Evolutionary conservation across 2,888 invertebrate genomes (phyloP).

Genomic region (Unio pictorum): DNA sequence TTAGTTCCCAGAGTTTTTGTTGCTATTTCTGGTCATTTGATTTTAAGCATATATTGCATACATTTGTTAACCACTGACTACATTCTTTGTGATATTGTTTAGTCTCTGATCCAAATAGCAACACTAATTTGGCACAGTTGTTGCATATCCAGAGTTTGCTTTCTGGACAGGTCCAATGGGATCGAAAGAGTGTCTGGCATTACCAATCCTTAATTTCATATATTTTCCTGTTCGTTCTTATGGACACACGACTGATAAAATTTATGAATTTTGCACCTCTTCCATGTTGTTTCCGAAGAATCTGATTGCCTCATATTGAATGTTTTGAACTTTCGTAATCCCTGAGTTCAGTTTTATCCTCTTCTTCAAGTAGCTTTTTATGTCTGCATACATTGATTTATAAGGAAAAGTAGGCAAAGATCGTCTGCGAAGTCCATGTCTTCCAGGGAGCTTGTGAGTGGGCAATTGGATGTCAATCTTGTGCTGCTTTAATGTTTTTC

Average conservation of each 20-base stretch:
- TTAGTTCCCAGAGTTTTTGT: background rate
- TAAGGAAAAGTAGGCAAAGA: background rate
- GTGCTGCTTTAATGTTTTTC: no score
- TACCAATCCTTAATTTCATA: background rate
- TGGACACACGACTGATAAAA: background rate
- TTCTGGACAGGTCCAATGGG: background rate
- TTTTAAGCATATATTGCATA: background rate
- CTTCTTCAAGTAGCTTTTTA: slow-evolving; percentile 1
- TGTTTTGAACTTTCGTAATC: slow-evolving; percentile 7
- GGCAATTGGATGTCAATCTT: background rate
- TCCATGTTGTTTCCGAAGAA: slow-evolving; percentile 4
- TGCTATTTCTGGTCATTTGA: slow-evolving; percentile 1
- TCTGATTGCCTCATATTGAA: background rate
- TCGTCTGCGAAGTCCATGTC: background rate
- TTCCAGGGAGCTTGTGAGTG: background rate
- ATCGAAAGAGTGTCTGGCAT: background rate
- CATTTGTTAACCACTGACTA: background rate
- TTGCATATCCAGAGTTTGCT: background rate
- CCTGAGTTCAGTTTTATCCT: background rate
- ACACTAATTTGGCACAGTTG: background rate
- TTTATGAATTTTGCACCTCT: background rate
- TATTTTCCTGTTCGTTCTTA: background rate
- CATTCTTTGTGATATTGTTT: background rate
- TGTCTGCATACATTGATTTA: no score
- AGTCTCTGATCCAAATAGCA: slow-evolving; percentile 4